These are phyloP conservation scores for Ctenosaura bakeri DNA, from an alignment of 2,797 vertebrate species.

Conservation along the genomic window DNA sequence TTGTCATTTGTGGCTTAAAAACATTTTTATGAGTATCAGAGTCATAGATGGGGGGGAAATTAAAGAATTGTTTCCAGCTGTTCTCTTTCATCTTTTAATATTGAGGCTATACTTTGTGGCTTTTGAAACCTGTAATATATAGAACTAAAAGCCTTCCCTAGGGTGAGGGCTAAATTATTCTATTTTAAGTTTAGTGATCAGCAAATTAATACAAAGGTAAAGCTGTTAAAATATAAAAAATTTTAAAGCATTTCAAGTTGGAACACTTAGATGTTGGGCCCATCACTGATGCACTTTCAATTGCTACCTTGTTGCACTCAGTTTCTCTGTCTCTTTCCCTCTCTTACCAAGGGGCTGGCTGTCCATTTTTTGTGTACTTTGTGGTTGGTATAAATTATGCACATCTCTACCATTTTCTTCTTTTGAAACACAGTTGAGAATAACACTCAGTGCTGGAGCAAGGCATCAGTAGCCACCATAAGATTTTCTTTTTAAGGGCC, in stretches of 20 bases:
- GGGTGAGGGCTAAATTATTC: conserved; percentile 10
- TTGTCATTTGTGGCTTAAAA: background rate
- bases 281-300: background rate
- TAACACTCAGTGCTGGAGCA: conserved; percentile 6
- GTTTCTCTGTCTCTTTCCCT: too few relatives aligned
- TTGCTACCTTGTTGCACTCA: background rate
- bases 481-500: background rate
- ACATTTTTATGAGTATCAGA: background rate
- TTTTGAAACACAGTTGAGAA: conserved; percentile 4
- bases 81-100: background rate
- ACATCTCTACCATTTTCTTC: background rate
- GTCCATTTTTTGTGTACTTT: background rate
- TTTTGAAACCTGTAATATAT: conserved; percentile 1
- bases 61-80: background rate
- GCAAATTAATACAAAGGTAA: background rate
- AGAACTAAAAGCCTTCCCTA: background rate
- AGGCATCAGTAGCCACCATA: background rate
- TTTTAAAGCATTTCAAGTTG: conserved; percentile 8
- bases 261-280: conserved; percentile 14
- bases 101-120: background rate
- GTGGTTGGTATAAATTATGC: background rate
- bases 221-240: background rate
- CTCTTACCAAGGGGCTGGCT: too few relatives aligned
- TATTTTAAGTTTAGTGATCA: conserved; percentile 10
- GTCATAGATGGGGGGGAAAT: too few relatives aligned